Conservation (phyloP, 2,113 vertebrate species). For the Perccottus glenii region DNA sequence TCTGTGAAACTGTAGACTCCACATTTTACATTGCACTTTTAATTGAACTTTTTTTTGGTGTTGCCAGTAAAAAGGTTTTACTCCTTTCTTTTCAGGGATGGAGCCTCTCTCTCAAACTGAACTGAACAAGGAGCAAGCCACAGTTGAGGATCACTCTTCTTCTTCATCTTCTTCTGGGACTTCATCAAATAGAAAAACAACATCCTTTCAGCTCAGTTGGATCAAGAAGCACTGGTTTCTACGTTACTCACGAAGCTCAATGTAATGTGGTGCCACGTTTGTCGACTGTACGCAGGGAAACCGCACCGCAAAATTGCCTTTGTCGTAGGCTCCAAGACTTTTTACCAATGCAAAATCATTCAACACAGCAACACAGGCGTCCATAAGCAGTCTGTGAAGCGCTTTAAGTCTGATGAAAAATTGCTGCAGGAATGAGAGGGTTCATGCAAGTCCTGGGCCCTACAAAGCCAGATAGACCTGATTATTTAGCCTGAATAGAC, state of each 20-base stretch:
- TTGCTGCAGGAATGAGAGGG: no score
- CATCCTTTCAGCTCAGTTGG: slow-evolving; percentile 6
- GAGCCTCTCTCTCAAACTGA: background rate
- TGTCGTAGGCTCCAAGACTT: background rate
- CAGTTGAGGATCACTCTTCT: no score
- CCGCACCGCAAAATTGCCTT: rapidly evolving
- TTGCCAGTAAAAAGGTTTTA: background rate
- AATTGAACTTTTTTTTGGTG: no score
- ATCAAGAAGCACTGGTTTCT: slow-evolving; percentile 16
- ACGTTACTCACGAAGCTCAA: background rate
- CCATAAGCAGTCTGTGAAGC: background rate
- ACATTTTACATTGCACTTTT: no score
- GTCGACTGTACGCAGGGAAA: background rate
- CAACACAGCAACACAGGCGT: background rate
- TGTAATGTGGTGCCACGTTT: slow-evolving; percentile 39
- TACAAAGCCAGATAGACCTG: no score
- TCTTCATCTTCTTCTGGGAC: background rate
- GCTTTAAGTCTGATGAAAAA: background rate
- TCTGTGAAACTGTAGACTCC: no score
- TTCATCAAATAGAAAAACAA: background rate
- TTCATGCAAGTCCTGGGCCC: no score
- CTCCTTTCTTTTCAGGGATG: background rate
- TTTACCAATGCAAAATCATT: background rate
- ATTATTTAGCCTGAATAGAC: no score
- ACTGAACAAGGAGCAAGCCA: rapidly evolving